A percentile compares a stretch with the other conserved stretches of the same genome.
Evolutionary conservation across 2,797 vertebrate genomes (phyloP).

Genomic region (Pampus argenteus): DNA sequence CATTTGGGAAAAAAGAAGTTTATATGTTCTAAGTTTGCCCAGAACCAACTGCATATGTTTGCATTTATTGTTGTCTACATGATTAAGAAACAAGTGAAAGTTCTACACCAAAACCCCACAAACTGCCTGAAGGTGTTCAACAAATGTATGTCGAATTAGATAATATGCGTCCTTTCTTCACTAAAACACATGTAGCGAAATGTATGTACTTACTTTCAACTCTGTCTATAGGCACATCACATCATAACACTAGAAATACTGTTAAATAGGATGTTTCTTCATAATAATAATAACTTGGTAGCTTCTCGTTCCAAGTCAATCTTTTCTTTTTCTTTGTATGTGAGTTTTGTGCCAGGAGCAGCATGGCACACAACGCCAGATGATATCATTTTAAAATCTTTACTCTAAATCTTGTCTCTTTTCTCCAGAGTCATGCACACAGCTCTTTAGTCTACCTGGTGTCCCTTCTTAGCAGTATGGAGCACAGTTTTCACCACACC

Average conservation of each 20-base stretch:
- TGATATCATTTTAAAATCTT: not conserved
- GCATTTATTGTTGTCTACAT: slow-evolving; percentile 53
- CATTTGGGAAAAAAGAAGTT: slow-evolving; percentile 31
- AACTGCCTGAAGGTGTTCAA: slow-evolving; percentile 30
- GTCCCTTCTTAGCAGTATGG: slow-evolving; percentile 90
- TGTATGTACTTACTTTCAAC: not conserved
- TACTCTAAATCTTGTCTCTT: slow-evolving; percentile 1
- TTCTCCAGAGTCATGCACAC: slow-evolving; percentile 86
- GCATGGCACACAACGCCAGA: not conserved
- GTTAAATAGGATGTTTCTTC: not conserved
- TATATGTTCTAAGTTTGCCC: slow-evolving; percentile 21
- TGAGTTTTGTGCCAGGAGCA: not conserved
- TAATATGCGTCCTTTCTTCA: slow-evolving; percentile 1
- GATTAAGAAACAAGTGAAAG: slow-evolving; percentile 22
- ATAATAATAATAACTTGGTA: not conserved
- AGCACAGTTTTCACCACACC: slow-evolving; percentile 92
- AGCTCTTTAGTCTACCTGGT: slow-evolving; percentile 89
- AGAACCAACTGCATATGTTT: slow-evolving; percentile 49
- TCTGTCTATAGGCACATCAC: not conserved
- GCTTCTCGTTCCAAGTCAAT: not conserved
- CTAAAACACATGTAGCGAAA: slow-evolving; percentile 19
- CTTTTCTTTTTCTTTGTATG: not conserved
- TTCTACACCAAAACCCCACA: slow-evolving; percentile 10
- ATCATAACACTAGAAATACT: slow-evolving; percentile 1
- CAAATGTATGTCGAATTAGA: slow-evolving; percentile 32